Evolutionary conservation across 92 coral and sea anemone species (phyloP), one percentile per base, ranked within the genome.

Genomic region (Phenganax stokvisi): DNA sequence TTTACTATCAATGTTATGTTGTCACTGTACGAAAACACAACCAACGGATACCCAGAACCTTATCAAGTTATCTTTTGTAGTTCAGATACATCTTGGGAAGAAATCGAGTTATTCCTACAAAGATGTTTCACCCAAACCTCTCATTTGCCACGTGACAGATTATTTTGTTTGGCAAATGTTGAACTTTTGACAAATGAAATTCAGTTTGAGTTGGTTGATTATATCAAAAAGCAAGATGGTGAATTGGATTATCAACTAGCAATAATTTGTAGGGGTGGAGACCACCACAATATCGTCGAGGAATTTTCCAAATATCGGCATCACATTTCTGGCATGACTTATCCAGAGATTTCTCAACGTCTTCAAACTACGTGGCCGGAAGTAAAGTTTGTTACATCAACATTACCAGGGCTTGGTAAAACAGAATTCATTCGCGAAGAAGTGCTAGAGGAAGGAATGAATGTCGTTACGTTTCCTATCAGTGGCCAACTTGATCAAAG

Each of bases 251-350:
- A 87, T 69, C 90, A 85, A 53, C 89, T 94, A 3, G 86, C 92
- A 44, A 72, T 94, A 30, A 83, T 94, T 54, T 94, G 98, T 66
- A 84, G 98, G 64, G 96, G 97, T 29, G 98, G 98, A 16, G 77
- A 81, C 37, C 92, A 92, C 71, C 97, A 94, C 77, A 92, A 94
- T 71, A 86, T 94, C 54, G 97, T 67, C 29, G 96, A 92, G 89
- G 92, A 90, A 62, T 94, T 94, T 78, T 77, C 91, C 7, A 83
- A 93, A 56, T 72, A 61, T 51, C 86, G 81, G 16, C 96, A 91
- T 79, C 89, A 85, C 72, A 77, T 87, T 17, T 82, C 88, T 64
- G 98, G 98, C 28, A 92, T 92, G 91, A 56, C 97, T 0, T 94
- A 90, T 27, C 75, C 79, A 17, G 91, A 67, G 56, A 11, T 79